Conservation (phyloP, 2,888 invertebrate genomes). For the Ormyrus nitidulus region DNA sequence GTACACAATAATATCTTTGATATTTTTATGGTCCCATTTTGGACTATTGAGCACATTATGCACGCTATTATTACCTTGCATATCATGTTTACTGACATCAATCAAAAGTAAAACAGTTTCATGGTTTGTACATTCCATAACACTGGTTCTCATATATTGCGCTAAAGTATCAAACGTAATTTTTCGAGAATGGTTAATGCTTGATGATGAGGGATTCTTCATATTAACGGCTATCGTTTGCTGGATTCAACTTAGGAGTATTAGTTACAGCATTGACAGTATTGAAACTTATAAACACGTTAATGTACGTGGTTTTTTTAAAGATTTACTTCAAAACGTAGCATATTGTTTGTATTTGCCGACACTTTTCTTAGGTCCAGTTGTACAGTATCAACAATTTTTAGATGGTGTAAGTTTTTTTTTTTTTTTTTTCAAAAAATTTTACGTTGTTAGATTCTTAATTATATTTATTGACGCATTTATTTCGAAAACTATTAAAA, state of each 20-base stretch:
- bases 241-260: constrained; percentile 86
- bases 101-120: constrained; percentile 76
- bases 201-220: constrained; percentile 78
- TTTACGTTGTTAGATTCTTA: background rate
- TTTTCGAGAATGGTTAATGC: constrained; percentile 74
- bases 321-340: constrained; percentile 77
- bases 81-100: constrained; percentile 77
- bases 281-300: constrained; percentile 69
- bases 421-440: background rate
- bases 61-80: constrained; percentile 78
- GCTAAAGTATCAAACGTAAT: constrained; percentile 76
- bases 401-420: constrained; percentile 73
- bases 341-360: constrained; percentile 91
- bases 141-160: constrained; percentile 77
- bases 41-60: constrained; percentile 77
- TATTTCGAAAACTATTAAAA: too few species aligned
- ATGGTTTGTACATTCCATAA: constrained; percentile 78
- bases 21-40: constrained; percentile 76
- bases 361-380: constrained; percentile 89
- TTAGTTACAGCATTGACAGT: constrained; percentile 84
- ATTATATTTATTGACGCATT: background rate
- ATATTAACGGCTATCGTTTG: constrained; percentile 79
- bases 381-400: constrained; percentile 87
- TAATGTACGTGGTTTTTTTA: constrained; percentile 67
- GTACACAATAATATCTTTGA: constrained; percentile 77